Evolutionary conservation across 2,113 vertebrate species (phyloP).

Genomic region (Pungitius pungitius): DNA sequence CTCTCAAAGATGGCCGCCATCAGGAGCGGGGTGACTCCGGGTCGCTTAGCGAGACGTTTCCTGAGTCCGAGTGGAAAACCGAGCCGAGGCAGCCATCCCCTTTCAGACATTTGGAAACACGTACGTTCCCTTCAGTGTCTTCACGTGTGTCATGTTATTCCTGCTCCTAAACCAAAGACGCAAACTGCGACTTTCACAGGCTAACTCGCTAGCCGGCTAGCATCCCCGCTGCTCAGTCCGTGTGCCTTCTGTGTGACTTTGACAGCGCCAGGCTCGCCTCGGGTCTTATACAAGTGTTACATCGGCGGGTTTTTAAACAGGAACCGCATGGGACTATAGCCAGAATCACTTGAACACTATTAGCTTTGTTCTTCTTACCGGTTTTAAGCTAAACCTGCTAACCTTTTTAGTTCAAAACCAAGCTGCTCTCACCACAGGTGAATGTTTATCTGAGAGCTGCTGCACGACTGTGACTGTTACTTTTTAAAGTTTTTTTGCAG

Average conservation of each 20-base stretch:
- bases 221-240: conserved; percentile 13
- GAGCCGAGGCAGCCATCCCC: conserved; percentile 15
- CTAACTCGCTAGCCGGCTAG: conserved; percentile 47
- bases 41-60: conserved; percentile 68
- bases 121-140: conserved; percentile 54
- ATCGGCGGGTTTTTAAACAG: not conserved
- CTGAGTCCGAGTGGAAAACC: conserved; percentile 56
- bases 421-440: not conserved
- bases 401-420: not conserved
- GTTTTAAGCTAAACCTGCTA: not conserved
- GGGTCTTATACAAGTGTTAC: not conserved
- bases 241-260: conserved; percentile 68
- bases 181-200: not conserved
- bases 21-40: conserved; percentile 66
- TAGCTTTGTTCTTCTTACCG: not conserved
- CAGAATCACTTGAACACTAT: not conserved
- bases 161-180: not conserved
- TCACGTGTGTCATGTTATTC: accelerated
- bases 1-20: conserved; percentile 78
- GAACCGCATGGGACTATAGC: accelerated
- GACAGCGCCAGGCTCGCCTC: conserved; percentile 32
- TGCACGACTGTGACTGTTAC: not conserved
- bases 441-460: not conserved
- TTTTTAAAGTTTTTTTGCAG: not conserved
- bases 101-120: conserved; percentile 39